Percentiles rank a stretch among this genome's conserved stretches.
phyloP scores from a whole-genome alignment of 1,140 invertebrate genomes.

The Xylocopa sonorina region DNA sequence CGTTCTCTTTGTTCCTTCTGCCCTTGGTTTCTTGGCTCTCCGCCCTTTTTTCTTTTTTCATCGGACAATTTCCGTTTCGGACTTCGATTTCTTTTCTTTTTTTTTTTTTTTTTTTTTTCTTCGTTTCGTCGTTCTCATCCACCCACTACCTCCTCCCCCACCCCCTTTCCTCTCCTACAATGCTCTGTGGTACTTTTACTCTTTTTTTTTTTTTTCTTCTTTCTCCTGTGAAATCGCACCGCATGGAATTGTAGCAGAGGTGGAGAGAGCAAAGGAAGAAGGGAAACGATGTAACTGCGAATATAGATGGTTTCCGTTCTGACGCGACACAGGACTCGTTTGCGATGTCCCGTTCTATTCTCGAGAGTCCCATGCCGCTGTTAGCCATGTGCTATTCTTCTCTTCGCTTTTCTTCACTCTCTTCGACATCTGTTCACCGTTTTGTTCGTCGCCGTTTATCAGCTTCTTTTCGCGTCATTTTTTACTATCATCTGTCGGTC shows the following conservation, averaged over 20 bases:
- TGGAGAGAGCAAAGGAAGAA: slow-evolving; percentile 9
- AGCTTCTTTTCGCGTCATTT: slow-evolving; percentile 1
- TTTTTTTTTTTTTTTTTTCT: not conserved
- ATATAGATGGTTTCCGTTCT: not conserved
- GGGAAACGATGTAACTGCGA: not conserved
- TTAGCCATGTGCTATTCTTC: not conserved
- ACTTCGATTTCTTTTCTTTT: too few species aligned
- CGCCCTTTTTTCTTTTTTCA: not conserved
- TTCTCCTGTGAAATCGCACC: not conserved
- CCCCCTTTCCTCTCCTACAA: not conserved
- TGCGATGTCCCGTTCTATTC: not conserved
- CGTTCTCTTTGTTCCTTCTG: slow-evolving; percentile 38
- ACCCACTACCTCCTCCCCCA: too few species aligned
- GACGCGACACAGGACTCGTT: not conserved
- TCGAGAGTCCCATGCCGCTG: not conserved
- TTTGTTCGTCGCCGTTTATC: not conserved
- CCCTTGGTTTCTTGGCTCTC: slow-evolving; percentile 23
- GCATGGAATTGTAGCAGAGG: slow-evolving; percentile 14
- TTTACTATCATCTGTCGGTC: not conserved
- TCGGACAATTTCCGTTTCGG: not conserved
- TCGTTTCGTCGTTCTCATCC: not conserved
- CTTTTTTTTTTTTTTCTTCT: not conserved
- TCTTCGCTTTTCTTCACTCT: not conserved
- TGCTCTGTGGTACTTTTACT: not conserved
- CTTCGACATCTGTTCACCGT: not conserved